Conservation (phyloP, 2,888 invertebrate species). For the Agriopis aurantiaria region DNA sequence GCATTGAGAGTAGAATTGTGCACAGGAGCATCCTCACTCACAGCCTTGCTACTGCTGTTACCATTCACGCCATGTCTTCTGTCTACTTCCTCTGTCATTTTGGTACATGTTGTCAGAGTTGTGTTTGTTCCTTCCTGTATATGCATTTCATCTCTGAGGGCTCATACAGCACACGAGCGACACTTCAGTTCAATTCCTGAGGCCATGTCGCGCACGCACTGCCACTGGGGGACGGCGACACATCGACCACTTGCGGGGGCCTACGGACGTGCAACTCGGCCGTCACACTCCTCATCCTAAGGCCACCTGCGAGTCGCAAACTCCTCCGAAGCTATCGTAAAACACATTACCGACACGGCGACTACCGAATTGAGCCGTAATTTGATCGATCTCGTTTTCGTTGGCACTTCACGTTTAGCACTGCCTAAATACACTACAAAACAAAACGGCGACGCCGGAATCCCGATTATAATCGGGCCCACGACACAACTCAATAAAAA, state of each 20-base stretch:
- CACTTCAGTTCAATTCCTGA: conserved; percentile 77
- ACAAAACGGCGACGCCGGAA: conserved; percentile 77
- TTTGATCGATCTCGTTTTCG: conserved; percentile 60
- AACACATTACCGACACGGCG: conserved; percentile 84
- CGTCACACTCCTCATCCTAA: conserved; percentile 84
- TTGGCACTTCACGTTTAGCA: conserved; percentile 70
- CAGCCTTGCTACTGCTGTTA: conserved; percentile 87
- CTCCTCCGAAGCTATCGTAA: conserved; percentile 77
- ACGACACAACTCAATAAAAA: conserved; percentile 85
- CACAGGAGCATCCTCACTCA: conserved; percentile 80
- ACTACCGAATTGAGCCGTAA: conserved; percentile 73
- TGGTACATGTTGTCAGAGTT: conserved; percentile 91
- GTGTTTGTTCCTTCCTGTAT: conserved; percentile 88
- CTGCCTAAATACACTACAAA: conserved; percentile 69
- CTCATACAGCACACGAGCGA: conserved; percentile 83
- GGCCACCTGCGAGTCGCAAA: conserved; percentile 81
- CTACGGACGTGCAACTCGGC: conserved; percentile 74
- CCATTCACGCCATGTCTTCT: conserved; percentile 91
- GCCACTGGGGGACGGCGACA: conserved; percentile 66
- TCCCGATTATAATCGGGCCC: conserved; percentile 80
- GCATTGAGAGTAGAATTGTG: conserved; percentile 74
- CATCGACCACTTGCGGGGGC: conserved; percentile 71
- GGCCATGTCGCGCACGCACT: conserved; percentile 78
- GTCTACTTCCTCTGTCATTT: conserved; percentile 89
- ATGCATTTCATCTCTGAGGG: conserved; percentile 89